phyloP scores from a whole-genome alignment of 2,797 vertebrate genomes.

The Cynopterus sphinx region DNA sequence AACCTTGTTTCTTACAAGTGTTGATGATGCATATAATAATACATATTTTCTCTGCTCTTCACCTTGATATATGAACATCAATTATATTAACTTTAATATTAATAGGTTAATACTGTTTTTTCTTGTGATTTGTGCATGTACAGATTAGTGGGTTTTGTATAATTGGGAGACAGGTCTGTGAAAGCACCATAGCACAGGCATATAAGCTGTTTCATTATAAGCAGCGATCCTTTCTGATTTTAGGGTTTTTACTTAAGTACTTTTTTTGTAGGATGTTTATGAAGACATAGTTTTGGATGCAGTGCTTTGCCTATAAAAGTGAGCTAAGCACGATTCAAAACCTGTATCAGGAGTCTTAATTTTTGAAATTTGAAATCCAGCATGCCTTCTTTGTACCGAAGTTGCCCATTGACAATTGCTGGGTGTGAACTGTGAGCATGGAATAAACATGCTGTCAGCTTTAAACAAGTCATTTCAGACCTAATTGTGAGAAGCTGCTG shows the following conservation, averaged over 20 bases:
- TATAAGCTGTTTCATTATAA: neutral
- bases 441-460: neutral
- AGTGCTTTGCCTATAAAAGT: neutral
- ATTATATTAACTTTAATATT: neutral
- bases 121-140: neutral
- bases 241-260: neutral
- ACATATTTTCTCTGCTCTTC: neutral
- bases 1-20: neutral
- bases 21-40: neutral
- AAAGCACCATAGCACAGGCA: fast-evolving
- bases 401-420: neutral
- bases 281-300: neutral
- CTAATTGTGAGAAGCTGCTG: neutral
- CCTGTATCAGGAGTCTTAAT: neutral
- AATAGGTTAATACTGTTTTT: neutral
- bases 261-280: neutral
- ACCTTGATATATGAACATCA: neutral
- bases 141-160: neutral
- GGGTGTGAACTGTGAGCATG: neutral
- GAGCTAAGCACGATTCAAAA: neutral
- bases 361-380: neutral
- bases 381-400: neutral
- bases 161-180: neutral
- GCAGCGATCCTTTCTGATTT: neutral
- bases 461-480: neutral